A percentile compares a stretch with the other conserved stretches of the same genome.
Evolutionary conservation across 2,888 invertebrate genomes (phyloP).

Genomic region (Andrena fulva): DNA sequence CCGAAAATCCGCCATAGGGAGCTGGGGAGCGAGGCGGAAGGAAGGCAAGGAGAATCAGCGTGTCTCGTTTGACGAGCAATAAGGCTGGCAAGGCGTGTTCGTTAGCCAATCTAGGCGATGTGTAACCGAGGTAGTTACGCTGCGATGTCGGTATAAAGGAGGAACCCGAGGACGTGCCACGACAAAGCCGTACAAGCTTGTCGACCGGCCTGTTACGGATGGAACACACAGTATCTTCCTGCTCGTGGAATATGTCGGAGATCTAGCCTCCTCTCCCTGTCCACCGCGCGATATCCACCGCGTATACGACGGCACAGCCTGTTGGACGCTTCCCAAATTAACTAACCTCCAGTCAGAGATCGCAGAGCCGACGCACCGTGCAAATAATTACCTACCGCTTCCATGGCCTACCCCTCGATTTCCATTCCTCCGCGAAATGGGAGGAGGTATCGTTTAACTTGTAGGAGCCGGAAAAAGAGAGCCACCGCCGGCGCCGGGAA

Average conservation of each 20-base stretch:
- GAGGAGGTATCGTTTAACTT: too few species aligned
- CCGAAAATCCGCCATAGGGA: too few species aligned
- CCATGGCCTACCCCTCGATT: too few species aligned
- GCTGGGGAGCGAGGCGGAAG: conserved; percentile 17
- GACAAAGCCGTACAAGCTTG: conserved; percentile 27
- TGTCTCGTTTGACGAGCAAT: conserved; percentile 43
- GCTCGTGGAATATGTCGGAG: conserved; percentile 22
- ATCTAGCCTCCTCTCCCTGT: conserved; percentile 35
- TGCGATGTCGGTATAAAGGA: conserved; percentile 21
- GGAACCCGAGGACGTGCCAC: conserved; percentile 18
- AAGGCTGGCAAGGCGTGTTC: conserved; percentile 27
- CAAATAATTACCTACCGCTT: too few species aligned
- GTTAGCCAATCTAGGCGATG: conserved; percentile 28
- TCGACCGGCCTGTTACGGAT: conserved; percentile 35
- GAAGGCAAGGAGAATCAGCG: conserved; percentile 10
- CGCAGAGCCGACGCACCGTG: too few species aligned
- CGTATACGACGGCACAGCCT: neutral
- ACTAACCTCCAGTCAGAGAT: conserved; percentile 1
- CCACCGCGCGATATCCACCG: conserved; percentile 5
- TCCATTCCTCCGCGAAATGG: too few species aligned
- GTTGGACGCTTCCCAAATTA: conserved; percentile 17
- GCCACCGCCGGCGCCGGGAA: too few species aligned
- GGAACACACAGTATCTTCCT: conserved; percentile 36
- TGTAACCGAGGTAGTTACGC: conserved; percentile 41
- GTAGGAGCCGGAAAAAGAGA: too few species aligned